Conservation (phyloP, 2,797 vertebrate species). For the Staurois parvus region DNA sequence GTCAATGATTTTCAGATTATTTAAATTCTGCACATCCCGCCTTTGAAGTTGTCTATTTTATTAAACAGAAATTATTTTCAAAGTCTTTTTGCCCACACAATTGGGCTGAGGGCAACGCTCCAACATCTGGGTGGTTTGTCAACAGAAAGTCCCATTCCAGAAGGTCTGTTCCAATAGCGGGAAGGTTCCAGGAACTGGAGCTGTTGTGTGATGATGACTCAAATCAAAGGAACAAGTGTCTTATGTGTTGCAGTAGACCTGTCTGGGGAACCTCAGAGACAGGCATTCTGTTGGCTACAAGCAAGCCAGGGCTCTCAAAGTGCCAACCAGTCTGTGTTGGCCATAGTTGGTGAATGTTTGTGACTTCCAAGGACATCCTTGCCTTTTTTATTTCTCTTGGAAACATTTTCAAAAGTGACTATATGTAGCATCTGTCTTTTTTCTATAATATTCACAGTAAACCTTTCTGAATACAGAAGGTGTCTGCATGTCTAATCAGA, state of each 20-base stretch:
- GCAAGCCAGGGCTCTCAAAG: background rate
- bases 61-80: constrained; percentile 45
- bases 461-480: no score
- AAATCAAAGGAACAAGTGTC: background rate
- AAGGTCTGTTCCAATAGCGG: background rate
- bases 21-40: constrained; percentile 26
- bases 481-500: no score
- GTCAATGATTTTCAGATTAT: constrained; percentile 41
- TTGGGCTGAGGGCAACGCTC: constrained; percentile 13
- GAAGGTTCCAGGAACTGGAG: background rate
- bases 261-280: background rate
- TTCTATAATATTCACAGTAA: no score
- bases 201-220: background rate
- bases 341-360: background rate
- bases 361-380: no score
- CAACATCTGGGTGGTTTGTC: constrained; percentile 58
- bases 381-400: no score
- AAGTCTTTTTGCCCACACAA: constrained; percentile 33
- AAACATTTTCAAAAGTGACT: no score
- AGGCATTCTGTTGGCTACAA: background rate
- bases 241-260: background rate
- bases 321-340: background rate
- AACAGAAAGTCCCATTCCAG: constrained; percentile 8
- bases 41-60: constrained; percentile 54
- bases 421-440: no score